Conservation (phyloP, 2,113 vertebrate genomes). For the Sylvietta virens region DNA sequence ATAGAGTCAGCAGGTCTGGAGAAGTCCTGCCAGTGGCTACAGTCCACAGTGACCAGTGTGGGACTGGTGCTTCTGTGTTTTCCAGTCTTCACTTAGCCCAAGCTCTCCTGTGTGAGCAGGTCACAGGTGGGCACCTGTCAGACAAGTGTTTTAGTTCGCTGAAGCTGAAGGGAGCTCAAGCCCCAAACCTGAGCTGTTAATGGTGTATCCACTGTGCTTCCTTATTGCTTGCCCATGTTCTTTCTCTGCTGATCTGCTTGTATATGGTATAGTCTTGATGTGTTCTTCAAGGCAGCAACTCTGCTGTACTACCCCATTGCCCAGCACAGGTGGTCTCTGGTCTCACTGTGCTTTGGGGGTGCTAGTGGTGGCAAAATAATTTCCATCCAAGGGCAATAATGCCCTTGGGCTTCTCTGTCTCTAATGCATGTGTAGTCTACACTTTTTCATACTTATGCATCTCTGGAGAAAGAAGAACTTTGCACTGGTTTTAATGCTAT, state of each 20-base stretch:
- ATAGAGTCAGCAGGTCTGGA: background rate
- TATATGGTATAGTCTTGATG: background rate
- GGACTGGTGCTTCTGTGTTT: background rate
- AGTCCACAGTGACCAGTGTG: background rate
- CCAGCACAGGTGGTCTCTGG: background rate
- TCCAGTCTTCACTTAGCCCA: background rate
- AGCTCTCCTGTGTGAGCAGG: background rate
- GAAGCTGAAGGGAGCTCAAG: background rate
- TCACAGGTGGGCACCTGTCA: background rate
- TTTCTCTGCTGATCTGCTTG: background rate
- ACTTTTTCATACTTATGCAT: background rate
- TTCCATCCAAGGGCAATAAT: background rate
- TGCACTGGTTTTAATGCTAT: background rate
- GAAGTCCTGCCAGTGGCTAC: background rate
- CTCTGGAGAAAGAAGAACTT: background rate
- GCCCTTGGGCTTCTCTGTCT: background rate
- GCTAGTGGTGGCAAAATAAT: background rate
- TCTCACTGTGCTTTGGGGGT: background rate
- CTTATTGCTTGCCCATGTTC: background rate
- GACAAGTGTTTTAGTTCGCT: background rate
- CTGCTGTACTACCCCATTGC: background rate
- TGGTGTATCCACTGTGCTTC: background rate
- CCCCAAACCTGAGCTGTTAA: background rate
- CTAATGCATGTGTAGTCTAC: accelerated
- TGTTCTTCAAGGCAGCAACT: background rate